Evolutionary conservation across 1,140 invertebrate species (phyloP).

Genomic region (Rhyacophila brunnea): DNA sequence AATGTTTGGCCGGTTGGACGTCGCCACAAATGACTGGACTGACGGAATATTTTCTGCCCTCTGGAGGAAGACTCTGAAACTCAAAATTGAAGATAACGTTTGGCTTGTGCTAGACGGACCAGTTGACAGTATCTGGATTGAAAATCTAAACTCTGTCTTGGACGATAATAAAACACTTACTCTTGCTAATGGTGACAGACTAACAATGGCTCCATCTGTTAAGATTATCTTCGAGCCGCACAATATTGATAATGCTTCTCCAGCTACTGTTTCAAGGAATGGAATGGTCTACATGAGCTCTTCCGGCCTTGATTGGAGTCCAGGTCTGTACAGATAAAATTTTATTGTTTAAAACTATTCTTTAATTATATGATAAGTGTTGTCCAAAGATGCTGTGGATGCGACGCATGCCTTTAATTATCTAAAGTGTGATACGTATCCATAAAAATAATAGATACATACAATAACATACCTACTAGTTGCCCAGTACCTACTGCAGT

Average conservation of each 20-base stretch:
- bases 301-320: conserved; percentile 88
- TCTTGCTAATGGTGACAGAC: conserved; percentile 89
- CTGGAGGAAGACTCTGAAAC: conserved; percentile 90
- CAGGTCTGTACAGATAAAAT: conserved; percentile 53
- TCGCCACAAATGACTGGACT: conserved; percentile 97
- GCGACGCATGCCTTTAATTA: no score
- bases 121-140: conserved; percentile 96
- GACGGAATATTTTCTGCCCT: conserved; percentile 96
- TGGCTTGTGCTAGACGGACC: conserved; percentile 95
- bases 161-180: conserved; percentile 95
- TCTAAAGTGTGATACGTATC: no score
- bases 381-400: no score
- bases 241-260: conserved; percentile 95
- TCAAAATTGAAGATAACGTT: conserved; percentile 83
- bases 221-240: conserved; percentile 97
- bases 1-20: conserved; percentile 95
- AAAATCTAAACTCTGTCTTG: conserved; percentile 94
- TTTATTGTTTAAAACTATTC: neutral
- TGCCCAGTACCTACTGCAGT: no score
- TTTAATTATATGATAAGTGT: no score
- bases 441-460: no score
- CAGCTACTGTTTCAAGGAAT: conserved; percentile 92
- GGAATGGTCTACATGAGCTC: conserved; percentile 99
- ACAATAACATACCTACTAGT: no score
- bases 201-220: conserved; percentile 87